Base-by-base conservation (phyloP, 1,140 invertebrate species). In the Ectropis grisescens region DNA sequence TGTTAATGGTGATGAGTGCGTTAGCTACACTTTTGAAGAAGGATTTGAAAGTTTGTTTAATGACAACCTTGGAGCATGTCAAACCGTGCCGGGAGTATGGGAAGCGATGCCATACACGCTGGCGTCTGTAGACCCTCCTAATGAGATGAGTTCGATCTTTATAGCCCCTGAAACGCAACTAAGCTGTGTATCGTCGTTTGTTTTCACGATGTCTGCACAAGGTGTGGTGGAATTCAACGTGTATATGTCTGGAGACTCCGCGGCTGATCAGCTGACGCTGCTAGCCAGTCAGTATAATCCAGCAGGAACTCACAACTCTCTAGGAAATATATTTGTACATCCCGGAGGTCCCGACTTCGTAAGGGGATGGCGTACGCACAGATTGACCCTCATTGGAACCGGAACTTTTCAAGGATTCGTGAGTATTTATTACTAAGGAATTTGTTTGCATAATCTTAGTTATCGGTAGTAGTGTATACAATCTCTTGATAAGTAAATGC, bases 11-110 rank as follows among this genome's bases (percentile, higher is more conserved):
- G 51, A 64, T 0, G 40, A 47, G 7, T 67, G 62, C 42, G 29
- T 56, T 2, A 37, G 34, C n/a, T 60, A 52, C 32, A 47, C 55
- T 27, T 67, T 68, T 28, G 60, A 68, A 34, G 29, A 47, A 11
- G 46, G 45, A 2, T 57, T 49, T 19, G 3, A 19, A 19, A 8
- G 8, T 19, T 8, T 19, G 8, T 19, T 19, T 8, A 8, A 19
- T 19, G 8, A 19, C 16, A 19, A 4, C 3, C 3, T 4, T 3
- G 16, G 3, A 19, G 3, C 16, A 19, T 19, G 16, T 19, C 8
- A 4, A 4, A 8, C 3, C 3, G 8, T 19, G 16, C 16, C 16
- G 3, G n/a, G n/a, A n/a, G 3, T 19, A 3, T 19, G 16, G 16
- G 16, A 19, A 19, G 16, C 3, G 8, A 3, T 4, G 16, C 3